Base-by-base conservation (phyloP, 2,113 vertebrate species). In the Lepus americanus region DNA sequence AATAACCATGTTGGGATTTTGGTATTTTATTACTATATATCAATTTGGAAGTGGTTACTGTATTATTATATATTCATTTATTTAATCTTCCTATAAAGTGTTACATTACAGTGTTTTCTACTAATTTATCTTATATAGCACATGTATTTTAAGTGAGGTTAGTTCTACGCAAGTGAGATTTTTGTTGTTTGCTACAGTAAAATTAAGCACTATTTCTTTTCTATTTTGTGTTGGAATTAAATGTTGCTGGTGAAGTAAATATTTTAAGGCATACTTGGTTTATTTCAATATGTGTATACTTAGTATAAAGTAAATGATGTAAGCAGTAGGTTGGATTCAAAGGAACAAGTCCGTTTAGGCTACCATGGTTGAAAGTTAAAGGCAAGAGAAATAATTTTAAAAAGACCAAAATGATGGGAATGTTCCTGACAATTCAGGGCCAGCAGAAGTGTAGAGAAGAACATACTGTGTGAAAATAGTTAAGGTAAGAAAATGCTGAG, bases 321-420 rank as follows among this genome's bases (percentile, higher is more conserved):
- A 92, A 78, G 9, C 1, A 91, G 53, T 93, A 81, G 23, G 20
- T 88, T 94, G 87, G 25, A 70, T 85, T 91, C 78, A 93, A 64
- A 80, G 44, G 49, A 89, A 69, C 22, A 69, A 73, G 55, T 67
- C 33, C 70, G 23, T 76, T 13, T 85, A 88, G 61, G 20, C 22
- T 88, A 13, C 44, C 53, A 80, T 64, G 88, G 51, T 49, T 79
- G 61, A 27, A 92, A 74, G 11, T 49, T 80, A 72, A 55, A 93
- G 69, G 19, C 76, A 96, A 73, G 36, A 79, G 13, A 69, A 84
- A 67, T 23, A 36, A 61, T 66, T 82, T 82, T 11, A 51, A 73
- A 76, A 22, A 49, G 29, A 63, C 31, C n/a, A 44, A 87, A 87
- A 72, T 44, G 29, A 25, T 25, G 51, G 74, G 22, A 12, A 31